Evolutionary conservation across 1,140 invertebrate species (phyloP), one percentile per base, ranked within the genome.

Genomic region (Thrips palmi): DNA sequence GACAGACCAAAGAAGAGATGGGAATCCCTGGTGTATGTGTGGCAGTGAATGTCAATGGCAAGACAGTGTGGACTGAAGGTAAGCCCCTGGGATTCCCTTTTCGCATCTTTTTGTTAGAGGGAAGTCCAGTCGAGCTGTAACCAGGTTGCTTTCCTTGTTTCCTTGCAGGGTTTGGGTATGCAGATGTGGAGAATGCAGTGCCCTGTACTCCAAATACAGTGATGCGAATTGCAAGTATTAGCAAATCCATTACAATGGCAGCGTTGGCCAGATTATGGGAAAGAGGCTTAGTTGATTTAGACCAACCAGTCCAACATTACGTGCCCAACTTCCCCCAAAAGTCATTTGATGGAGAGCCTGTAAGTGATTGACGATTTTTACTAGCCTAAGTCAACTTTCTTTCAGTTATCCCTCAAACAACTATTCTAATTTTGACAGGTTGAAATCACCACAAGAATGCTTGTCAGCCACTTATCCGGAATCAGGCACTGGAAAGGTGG

Each of bases 221-320:
- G 0, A 64, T 76, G 57, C 52, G 73, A 39, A 74, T 75, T 41
- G 71, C 71, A 22, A 71, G 68, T 45, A 73, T 76, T 36, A 69
- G 66, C 45, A 74, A 74, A 48, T 47, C 64, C 29, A 60, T 76
- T 25, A 70, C 71, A 11, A 64, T 67, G 52, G 53, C 59, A 12
- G 53, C 57, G 18, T 56, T 69, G 37, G 73, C 61, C 15, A 62
- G 62, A 48, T 46, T 71, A 4, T 54, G 59, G 49, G 66, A 75
- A 47, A 52, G 59, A 33, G 65, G 62, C 3, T 59, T 60, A 44
- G 46, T 75, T 24, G 65, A 74, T 49, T 48, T 75, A 14, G 70
- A 77, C 46, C 55, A 58, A 44, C 58, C 67, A 11, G 56, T 75
- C 19, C 58, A 65, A 42, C 52, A 64, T 19, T 72, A 71, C 51